phyloP scores from a whole-genome alignment of 2,797 vertebrate species.

The Falco columbarius region DNA sequence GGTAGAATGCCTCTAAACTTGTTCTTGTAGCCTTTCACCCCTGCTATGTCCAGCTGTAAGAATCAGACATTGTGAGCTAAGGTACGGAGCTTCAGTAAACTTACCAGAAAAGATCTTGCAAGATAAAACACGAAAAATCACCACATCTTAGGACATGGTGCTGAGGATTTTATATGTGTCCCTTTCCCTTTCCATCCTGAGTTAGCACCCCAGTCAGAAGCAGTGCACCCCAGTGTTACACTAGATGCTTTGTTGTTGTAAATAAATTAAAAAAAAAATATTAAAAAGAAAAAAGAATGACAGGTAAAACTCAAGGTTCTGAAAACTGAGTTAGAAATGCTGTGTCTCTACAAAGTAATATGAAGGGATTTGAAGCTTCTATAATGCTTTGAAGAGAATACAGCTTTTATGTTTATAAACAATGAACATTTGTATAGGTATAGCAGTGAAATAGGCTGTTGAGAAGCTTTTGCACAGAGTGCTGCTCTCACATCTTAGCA shows the following conservation, averaged over 20 bases:
- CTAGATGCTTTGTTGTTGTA: neutral
- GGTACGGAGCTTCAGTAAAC: neutral
- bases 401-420: constrained; percentile 5
- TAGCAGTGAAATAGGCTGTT: neutral
- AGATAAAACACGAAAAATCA: neutral
- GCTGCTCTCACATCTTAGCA: neutral
- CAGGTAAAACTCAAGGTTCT: neutral
- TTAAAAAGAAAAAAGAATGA: neutral
- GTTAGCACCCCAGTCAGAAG: neutral
- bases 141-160: neutral
- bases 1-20: neutral
- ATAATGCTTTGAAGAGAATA: neutral
- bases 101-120: neutral
- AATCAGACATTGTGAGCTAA: neutral
- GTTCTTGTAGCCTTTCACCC: neutral
- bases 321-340: neutral
- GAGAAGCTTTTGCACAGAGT: neutral
- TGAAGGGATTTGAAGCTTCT: neutral
- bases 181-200: neutral
- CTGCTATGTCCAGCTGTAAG: neutral
- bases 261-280: neutral
- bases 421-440: neutral
- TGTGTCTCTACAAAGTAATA: neutral
- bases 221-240: neutral
- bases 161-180: neutral